Conservation (phyloP, 2,888 invertebrate genomes). For the Harpalus rubripes region DNA sequence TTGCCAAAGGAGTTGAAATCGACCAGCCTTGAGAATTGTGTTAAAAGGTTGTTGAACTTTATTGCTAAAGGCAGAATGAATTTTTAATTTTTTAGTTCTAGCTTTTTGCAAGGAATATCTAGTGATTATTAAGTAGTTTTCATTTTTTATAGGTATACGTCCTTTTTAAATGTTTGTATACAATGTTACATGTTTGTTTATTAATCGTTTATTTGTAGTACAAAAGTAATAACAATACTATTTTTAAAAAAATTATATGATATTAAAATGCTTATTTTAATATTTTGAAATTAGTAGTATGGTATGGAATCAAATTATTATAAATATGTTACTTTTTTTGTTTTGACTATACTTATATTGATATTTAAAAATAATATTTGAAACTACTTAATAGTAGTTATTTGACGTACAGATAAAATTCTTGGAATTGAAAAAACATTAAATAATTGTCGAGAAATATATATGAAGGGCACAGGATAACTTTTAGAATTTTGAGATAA, state of each 20-base stretch:
- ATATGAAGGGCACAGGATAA: too few species aligned
- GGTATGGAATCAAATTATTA: too few species aligned
- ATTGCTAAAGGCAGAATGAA: constrained; percentile 39
- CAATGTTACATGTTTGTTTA: background rate
- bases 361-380: too few species aligned
- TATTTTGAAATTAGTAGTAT: too few species aligned
- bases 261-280: too few species aligned
- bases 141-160: background rate
- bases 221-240: background rate
- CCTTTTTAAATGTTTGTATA: background rate
- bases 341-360: too few species aligned
- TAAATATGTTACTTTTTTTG: too few species aligned
- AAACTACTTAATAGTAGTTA: too few species aligned
- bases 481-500: too few species aligned
- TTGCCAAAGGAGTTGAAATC: constrained; percentile 15
- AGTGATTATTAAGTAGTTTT: constrained; percentile 3
- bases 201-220: background rate
- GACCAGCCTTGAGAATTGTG: constrained; percentile 40
- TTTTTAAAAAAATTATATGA: background rate
- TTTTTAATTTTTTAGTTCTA: constrained; percentile 13
- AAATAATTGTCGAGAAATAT: too few species aligned
- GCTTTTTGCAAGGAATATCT: background rate
- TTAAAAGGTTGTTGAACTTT: constrained; percentile 46
- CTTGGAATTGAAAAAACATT: too few species aligned
- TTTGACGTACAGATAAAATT: too few species aligned